Evolutionary conservation across 2,113 vertebrate species (phyloP), one percentile per base, ranked within the genome.

Genomic region (Odocoileus hemionus): DNA sequence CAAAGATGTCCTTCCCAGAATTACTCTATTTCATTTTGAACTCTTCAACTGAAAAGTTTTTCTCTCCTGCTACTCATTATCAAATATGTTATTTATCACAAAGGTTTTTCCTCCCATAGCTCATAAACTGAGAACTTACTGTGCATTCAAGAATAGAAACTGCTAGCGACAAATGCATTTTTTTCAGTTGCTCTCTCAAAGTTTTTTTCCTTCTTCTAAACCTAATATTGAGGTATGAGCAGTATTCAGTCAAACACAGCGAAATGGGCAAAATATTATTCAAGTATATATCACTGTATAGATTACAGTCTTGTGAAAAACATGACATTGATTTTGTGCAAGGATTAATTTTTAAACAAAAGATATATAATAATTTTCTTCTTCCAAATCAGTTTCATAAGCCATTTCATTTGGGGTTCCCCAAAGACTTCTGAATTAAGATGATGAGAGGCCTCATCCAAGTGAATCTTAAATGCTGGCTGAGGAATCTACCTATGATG

Each of bases 31-130:
- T 94, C 76, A 55, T 61, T 90, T 74, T 79, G 64, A 95, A 54
- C 64, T 83, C 60, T 82, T 43, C 88, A 64, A 1, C 11, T 19
- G 91, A 92, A 95, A 90, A 6, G 19, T n/a, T 84, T 79, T 74
- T 60, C 64, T 57, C 43, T 88, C 45, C 39, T 45, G 70, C 45
- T 89, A 64, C n/a, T 87, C 74, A 76, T 94, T 89, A 88, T 83
- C 85, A 94, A 39, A 93, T 97, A 78, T 13, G 94, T 97, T 96
- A 97, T 97, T 98, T 64, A 98, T 96, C 90, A 80, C 91, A 87
- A 95, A 98, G 67, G 17, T 21, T 86, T 91, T 96, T 86, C 86
- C 76, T 88, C 54, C 90, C 83, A 12, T 50, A 64, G 47, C 45
- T 76, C 30, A 25, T 17, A 58, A n/a, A 50, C 67, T 82, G 64